Conservation (phyloP, 2,888 invertebrate species). For the Drosophila kanekoi region DNA sequence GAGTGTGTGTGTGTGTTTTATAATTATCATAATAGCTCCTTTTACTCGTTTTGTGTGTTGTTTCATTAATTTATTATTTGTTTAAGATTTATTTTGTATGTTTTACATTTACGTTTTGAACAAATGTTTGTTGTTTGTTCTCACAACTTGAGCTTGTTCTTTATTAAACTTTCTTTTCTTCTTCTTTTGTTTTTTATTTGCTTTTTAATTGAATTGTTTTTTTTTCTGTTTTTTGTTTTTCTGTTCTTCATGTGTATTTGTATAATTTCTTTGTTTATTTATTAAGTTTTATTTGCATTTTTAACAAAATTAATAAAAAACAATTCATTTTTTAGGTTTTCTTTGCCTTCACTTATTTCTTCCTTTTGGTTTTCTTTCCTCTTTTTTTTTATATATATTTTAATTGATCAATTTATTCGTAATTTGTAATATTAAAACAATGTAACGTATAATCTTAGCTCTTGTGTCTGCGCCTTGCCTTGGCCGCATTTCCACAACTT, state of each 20-base stretch:
- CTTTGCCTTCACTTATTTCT: constrained; percentile 32
- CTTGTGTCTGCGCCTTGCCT: no score
- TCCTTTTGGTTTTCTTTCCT: constrained; percentile 9
- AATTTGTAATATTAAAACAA: constrained; percentile 78
- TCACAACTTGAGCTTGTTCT: constrained; percentile 55
- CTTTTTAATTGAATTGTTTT: constrained; percentile 46
- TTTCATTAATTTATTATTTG: constrained; percentile 22
- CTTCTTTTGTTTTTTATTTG: neutral
- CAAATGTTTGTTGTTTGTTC: constrained; percentile 64
- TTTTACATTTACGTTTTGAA: constrained; percentile 68
- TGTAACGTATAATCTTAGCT: constrained; percentile 71
- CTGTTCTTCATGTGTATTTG: constrained; percentile 59
- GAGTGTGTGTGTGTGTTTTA: constrained; percentile 34
- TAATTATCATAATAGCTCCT: constrained; percentile 57
- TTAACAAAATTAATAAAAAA: constrained; percentile 79
- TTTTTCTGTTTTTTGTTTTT: constrained; percentile 43
- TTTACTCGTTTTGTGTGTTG: constrained; percentile 45
- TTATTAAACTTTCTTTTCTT: constrained; percentile 44
- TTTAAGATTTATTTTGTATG: constrained; percentile 38
- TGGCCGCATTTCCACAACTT: constrained; percentile 33
- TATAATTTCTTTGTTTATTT: constrained; percentile 57
- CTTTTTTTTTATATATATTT: constrained; percentile 56
- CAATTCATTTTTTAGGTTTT: constrained; percentile 63
- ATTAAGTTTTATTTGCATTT: constrained; percentile 62
- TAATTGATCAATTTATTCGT: constrained; percentile 80